A percentile compares a stretch with the other conserved stretches of the same genome.
Evolutionary conservation across 2,797 vertebrate genomes (phyloP).

Genomic region (Enteromius radiatus): DNA sequence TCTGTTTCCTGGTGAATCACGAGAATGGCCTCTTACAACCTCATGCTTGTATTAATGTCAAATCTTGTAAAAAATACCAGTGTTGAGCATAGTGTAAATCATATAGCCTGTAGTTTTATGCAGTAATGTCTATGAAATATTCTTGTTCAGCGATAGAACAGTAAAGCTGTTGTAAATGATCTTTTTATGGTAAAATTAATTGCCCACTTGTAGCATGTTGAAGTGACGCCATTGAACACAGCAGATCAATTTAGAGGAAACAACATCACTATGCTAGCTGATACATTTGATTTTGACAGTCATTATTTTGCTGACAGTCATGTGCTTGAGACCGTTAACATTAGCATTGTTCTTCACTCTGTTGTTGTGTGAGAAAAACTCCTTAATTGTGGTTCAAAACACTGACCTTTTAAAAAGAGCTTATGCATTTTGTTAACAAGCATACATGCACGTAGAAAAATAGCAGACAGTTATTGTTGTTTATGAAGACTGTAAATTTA

Average conservation of each 20-base stretch:
- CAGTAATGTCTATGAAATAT: background rate
- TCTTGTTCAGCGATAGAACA: background rate
- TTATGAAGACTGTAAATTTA: background rate
- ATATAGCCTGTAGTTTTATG: background rate
- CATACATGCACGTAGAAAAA: background rate
- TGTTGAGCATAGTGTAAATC: background rate
- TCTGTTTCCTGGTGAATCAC: conserved; percentile 22
- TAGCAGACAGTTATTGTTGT: background rate
- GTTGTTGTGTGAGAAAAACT: background rate
- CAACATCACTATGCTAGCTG: conserved; percentile 3
- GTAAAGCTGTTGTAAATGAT: background rate
- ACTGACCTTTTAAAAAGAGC: background rate
- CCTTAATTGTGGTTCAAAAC: background rate
- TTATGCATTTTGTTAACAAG: background rate
- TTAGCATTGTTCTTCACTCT: background rate
- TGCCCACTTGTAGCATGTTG: background rate
- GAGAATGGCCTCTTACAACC: conserved; percentile 12
- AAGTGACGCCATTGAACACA: conserved; percentile 12
- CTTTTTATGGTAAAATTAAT: background rate
- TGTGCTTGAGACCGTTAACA: conserved; percentile 18
- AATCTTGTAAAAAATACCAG: background rate
- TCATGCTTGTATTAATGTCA: background rate
- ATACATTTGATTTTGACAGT: conserved; percentile 3
- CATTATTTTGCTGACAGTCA: background rate
- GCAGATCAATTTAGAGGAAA: background rate